Evolutionary conservation across 2,113 vertebrate species (phyloP).

Genomic region (Ageneiosus marmoratus): DNA sequence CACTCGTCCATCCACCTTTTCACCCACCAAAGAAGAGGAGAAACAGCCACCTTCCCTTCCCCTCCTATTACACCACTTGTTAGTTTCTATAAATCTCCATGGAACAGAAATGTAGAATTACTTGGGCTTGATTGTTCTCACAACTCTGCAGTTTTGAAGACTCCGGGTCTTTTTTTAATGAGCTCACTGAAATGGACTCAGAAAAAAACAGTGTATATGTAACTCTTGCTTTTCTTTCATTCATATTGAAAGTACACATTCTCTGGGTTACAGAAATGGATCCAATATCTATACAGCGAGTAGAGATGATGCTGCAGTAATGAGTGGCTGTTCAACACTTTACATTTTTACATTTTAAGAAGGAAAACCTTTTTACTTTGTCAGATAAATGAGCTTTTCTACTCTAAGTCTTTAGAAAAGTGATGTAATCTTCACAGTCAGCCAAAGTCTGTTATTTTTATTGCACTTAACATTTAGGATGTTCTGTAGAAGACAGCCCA

Average conservation of each 20-base stretch:
- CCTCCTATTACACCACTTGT: constrained; percentile 14
- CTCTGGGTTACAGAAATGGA: not conserved
- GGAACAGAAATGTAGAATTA: constrained; percentile 36
- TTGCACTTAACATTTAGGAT: constrained; percentile 10
- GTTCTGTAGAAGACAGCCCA: not conserved
- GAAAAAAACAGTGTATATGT: constrained; percentile 55
- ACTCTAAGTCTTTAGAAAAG: not conserved
- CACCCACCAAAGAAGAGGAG: constrained; percentile 51
- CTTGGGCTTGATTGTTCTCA: constrained; percentile 32
- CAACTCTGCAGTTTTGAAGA: constrained; percentile 33
- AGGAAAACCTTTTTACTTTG: not conserved
- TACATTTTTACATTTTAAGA: constrained; percentile 21
- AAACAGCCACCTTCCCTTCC: constrained; percentile 25
- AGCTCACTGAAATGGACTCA: constrained; percentile 50
- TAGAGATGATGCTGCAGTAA: constrained; percentile 1
- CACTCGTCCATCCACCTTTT: constrained; percentile 40
- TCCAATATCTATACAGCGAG: not conserved
- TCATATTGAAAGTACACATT: constrained; percentile 64
- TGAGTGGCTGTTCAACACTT: not conserved
- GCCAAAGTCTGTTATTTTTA: not conserved
- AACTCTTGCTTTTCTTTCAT: constrained; percentile 67
- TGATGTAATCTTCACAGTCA: not conserved
- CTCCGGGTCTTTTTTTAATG: constrained; percentile 48
- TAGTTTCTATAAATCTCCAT: constrained; percentile 26
- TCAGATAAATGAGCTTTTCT: constrained; percentile 1